These are phyloP conservation scores for Chloropsis cyanopogon DNA, from an alignment of 2,113 vertebrate species.

Conservation along the genomic window DNA sequence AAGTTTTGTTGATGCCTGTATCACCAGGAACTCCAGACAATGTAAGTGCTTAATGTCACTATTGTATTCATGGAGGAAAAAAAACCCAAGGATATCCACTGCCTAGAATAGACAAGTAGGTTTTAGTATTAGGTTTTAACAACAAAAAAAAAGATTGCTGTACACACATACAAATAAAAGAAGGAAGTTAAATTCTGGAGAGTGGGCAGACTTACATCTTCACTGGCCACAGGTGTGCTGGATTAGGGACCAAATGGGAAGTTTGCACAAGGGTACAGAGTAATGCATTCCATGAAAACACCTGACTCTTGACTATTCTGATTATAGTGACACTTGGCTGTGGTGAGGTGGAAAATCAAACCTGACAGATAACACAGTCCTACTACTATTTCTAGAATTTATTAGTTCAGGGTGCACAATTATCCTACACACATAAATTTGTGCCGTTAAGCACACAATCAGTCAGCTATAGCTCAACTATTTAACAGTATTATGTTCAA, in stretches of 20 bases:
- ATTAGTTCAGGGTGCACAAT: not conserved
- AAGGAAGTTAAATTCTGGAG: not conserved
- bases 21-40: not conserved
- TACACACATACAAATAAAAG: not conserved
- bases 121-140: not conserved
- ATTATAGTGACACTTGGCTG: not conserved
- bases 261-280: not conserved
- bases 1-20: not conserved
- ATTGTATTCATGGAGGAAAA: not conserved
- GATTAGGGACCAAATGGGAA: not conserved
- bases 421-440: not conserved
- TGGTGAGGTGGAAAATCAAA: not conserved
- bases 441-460: not conserved
- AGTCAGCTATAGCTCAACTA: not conserved
- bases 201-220: not conserved
- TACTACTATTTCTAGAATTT: not conserved
- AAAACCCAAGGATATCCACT: not conserved
- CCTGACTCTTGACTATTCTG: not conserved
- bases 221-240: not conserved
- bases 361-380: not conserved
- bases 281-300: not conserved
- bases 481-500: not conserved
- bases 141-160: not conserved
- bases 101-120: not conserved
- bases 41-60: not conserved